These are phyloP conservation scores for Geococcyx californianus DNA, from an alignment of 2,113 vertebrate genomes.

Conservation along the genomic window DNA sequence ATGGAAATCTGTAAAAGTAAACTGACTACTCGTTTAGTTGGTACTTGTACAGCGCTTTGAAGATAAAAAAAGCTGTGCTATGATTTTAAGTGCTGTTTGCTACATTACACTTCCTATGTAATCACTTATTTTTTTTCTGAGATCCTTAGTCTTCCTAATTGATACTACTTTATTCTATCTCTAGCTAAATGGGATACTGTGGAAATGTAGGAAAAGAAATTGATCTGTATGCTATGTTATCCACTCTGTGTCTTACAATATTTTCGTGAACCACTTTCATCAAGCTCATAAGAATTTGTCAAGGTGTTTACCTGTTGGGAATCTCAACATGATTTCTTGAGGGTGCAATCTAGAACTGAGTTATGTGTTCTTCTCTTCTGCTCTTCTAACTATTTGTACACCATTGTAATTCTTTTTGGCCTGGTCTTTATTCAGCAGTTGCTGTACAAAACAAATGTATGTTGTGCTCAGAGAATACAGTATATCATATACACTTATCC, in stretches of 20 bases:
- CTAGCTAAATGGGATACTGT: neutral
- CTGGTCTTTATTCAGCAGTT: constrained; percentile 65
- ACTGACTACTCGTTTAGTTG: neutral
- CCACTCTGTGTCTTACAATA: constrained; percentile 45
- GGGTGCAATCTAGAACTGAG: constrained; percentile 73
- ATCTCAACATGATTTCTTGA: constrained; percentile 79
- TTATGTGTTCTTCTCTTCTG: constrained; percentile 64
- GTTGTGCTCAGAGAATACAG: constrained; percentile 35
- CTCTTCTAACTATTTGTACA: constrained; percentile 23
- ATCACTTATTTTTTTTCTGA: neutral
- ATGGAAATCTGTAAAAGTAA: neutral
- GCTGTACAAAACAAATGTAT: constrained; percentile 55
- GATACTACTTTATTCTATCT: constrained; percentile 15
- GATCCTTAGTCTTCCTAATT: constrained; percentile 29
- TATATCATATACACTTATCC: constrained; percentile 22
- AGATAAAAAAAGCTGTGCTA: neutral
- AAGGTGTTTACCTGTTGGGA: constrained; percentile 77
- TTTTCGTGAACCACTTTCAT: constrained; percentile 71
- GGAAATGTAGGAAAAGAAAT: constrained; percentile 32
- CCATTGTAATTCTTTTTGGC: constrained; percentile 67
- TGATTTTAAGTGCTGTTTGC: neutral
- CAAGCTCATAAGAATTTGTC: constrained; percentile 72
- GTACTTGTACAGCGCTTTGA: neutral
- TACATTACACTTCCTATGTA: neutral
- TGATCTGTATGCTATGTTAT: constrained; percentile 69